Base-by-base conservation (phyloP, 64 coral and sea anemone genomes). In the Montipora foliosa region DNA sequence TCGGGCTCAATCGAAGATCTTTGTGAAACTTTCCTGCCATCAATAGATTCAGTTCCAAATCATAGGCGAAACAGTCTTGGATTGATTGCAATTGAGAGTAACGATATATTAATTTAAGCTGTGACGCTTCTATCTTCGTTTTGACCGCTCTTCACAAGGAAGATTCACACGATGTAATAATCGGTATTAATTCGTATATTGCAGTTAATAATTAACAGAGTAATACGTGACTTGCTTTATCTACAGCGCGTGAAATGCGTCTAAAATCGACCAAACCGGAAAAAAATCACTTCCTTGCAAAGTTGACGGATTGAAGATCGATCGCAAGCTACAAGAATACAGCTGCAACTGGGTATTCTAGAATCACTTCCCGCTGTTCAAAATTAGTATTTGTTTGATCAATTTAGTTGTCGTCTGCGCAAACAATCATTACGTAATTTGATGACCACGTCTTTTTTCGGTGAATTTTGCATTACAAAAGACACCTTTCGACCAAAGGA, bases 131-230 rank as follows among this genome's bases (percentile, higher is more conserved):
- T 13, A 45, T 4, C 5, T 71, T 72, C 4, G 16, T 47, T 14
- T 86, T 86, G 67, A 37, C 37, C 37, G 37, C 37, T 37, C 82
- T 52, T 15, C 44, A 15, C 11, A 22, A 50, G 50, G 44, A 86
- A 67, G 47, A 86, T 86, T 45, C 82, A 20, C 70, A 47, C 82
- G 49, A 86, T 86, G 82, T 50, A 60, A 86, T 71, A 21, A 71
- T 59, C 82, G 66, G 48, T 20, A 13, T 71, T 17, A 20, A 20
- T 70, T 49, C 44, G 25, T 37, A 12, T 22, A 15, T 8, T 71
- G 60, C 14, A 61, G 81, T 84, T 84, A 84, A 86, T 72, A 5
- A 86, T 71, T 86, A 70, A 85, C 82, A 85, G 44, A 57, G 48
- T 11, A 49, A 47, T n/a, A 85, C 29, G 2, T 70, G 62, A 60